phyloP scores from a whole-genome alignment of 2,113 vertebrate species.

The Microcebus griseorufus region DNA sequence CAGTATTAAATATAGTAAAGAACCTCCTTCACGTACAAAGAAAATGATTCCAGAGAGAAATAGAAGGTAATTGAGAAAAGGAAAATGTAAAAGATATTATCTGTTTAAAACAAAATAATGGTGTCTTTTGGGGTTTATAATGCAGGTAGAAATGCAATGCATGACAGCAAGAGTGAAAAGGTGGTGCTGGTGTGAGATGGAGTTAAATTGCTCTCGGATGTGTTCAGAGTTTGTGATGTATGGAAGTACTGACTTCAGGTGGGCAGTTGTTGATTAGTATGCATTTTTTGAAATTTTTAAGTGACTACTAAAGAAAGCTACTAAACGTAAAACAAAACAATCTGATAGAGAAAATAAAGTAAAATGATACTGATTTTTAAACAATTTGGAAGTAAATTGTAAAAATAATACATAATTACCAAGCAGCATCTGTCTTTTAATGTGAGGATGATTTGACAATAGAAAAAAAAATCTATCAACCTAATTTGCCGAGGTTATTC shows the following conservation, averaged over 20 bases:
- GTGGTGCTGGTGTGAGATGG: fast-evolving
- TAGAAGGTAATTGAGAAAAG: neutral
- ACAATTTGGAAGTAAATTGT: neutral
- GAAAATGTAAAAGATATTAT: neutral
- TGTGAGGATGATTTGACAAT: neutral
- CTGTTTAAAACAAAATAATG: neutral
- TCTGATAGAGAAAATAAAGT: neutral
- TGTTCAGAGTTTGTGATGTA: too few species aligned
- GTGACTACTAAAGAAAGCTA: neutral
- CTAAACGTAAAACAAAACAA: neutral
- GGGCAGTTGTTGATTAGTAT: too few species aligned
- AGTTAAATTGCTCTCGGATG: neutral
- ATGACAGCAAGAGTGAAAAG: neutral
- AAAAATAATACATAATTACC: neutral
- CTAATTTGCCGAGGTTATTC: neutral
- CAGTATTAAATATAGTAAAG: neutral
- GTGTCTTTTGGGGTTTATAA: neutral
- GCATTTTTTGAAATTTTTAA: neutral
- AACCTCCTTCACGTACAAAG: neutral
- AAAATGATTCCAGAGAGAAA: neutral
- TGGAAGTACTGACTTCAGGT: neutral
- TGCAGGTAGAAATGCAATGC: neutral
- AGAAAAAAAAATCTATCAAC: neutral
- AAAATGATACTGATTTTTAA: neutral
- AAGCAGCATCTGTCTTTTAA: neutral